These are phyloP conservation scores for Trichonephila clavata DNA, from an alignment of 1,140 invertebrate genomes.

Conservation along the genomic window DNA sequence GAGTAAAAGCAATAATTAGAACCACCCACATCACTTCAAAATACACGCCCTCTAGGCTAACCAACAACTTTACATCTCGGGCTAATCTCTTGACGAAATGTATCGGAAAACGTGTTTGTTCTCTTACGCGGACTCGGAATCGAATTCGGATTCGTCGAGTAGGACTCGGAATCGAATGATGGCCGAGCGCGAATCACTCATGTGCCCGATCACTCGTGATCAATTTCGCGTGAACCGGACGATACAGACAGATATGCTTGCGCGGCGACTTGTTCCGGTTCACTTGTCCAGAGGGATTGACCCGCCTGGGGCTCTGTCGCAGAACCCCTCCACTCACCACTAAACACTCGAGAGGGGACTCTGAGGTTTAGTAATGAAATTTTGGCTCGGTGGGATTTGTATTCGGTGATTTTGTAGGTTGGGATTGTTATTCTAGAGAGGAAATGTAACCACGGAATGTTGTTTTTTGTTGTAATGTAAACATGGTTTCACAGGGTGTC, in stretches of 20 bases:
- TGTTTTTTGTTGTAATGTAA: too few relatives aligned
- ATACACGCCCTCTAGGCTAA: not conserved
- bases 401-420: not conserved
- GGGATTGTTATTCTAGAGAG: not conserved
- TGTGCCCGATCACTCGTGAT: slow-evolving; percentile 67
- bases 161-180: not conserved
- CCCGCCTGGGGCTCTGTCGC: not conserved
- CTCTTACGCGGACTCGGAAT: not conserved
- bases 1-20: too few relatives aligned
- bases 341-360: slow-evolving; percentile 46
- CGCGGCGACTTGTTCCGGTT: slow-evolving; percentile 55
- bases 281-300: slow-evolving; percentile 52
- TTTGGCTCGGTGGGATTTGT: not conserved
- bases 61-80: not conserved
- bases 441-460: too few relatives aligned
- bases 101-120: slow-evolving; percentile 74
- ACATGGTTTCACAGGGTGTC: too few relatives aligned
- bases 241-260: slow-evolving; percentile 24
- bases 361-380: slow-evolving; percentile 52
- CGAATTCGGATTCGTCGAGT: slow-evolving; percentile 4
- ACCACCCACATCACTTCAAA: too few relatives aligned
- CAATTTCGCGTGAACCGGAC: slow-evolving; percentile 65
- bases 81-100: slow-evolving; percentile 71
- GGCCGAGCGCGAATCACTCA: slow-evolving; percentile 19
- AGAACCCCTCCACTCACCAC: not conserved